Conservation (phyloP, 2,113 vertebrate species). For the Brienomyrus longianalis region DNA sequence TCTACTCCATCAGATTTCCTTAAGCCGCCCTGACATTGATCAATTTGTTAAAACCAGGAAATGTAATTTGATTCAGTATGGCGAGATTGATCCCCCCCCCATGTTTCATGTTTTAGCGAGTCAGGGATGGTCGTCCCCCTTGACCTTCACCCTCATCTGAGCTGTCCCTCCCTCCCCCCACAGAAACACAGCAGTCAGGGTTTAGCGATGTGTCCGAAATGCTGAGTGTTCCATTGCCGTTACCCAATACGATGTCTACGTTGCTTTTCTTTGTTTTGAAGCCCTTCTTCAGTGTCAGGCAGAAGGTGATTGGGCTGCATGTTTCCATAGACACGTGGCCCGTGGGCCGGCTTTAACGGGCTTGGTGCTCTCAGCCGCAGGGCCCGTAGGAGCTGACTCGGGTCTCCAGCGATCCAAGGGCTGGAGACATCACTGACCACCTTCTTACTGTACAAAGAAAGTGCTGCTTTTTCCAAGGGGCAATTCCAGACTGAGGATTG, state of each 20-base stretch:
- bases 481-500: not conserved
- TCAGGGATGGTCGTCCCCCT: not conserved
- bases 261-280: conserved; percentile 9
- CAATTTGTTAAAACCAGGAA: not conserved
- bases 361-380: not conserved
- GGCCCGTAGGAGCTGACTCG: not conserved
- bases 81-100: not conserved
- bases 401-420: not conserved
- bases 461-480: not conserved
- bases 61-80: not conserved
- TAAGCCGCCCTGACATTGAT: not conserved
- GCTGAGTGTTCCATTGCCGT: not conserved
- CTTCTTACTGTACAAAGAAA: not conserved
- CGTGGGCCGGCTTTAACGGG: not conserved
- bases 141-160: not conserved
- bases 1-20: not conserved
- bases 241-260: conserved; percentile 15
- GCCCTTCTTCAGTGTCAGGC: conserved; percentile 1
- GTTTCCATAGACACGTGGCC: not conserved
- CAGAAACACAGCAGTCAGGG: not conserved
- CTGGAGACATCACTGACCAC: not conserved
- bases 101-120: conserved; percentile 1
- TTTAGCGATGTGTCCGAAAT: not conserved
- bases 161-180: not conserved
- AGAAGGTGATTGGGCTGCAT: not conserved